Base-by-base conservation (phyloP, 1,140 invertebrate species). In the Euwallacea similis region DNA sequence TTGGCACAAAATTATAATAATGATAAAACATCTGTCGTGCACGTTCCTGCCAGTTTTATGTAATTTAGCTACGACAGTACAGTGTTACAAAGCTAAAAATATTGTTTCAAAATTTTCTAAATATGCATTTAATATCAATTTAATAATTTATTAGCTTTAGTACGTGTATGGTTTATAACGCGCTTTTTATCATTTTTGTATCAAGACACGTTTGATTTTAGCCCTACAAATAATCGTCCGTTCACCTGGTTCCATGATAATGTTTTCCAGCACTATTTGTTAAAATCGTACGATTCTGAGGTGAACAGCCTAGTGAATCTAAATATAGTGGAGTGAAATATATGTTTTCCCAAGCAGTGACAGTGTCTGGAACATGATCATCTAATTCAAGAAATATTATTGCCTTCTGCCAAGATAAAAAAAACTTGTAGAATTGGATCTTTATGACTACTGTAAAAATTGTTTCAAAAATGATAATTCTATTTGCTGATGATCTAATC, bases 301-400 rank as follows among this genome's bases (percentile, higher is more conserved):
- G 46, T 50, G 46, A 50, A 50, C 46, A 50, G 46, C 46, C 46
- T 50, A 10, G 21, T 33, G 21, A 33, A 50, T 10, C 46, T 50
- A 50, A 50, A 50, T 50, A 50, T 50, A 50, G 46, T 50, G 13
- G 46, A 50, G 46, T 50, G 46, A 13, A 50, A 50, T 50, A 13
- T 50, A 50, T 50, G 46, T 50, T 50, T 10, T 50, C 46, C 46
- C 9, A 50, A 50, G 6, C 46, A 11, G 46, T 10, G 46, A 50
- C 46, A 50, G 2, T 50, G 46, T 13, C 46, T 50, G 46, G 13
- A 50, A 50, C 13, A 11, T 10, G 3, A 50, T 50, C 9, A 50
- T 11, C 9, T 50, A 13, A 50, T 50, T 50, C 46, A 50, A 50
- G 13, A 10, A 6, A 47, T 50, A 13, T 10, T 50, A 50, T 50